Conservation (phyloP, 2,113 vertebrate genomes). For the Sturnira hondurensis region DNA sequence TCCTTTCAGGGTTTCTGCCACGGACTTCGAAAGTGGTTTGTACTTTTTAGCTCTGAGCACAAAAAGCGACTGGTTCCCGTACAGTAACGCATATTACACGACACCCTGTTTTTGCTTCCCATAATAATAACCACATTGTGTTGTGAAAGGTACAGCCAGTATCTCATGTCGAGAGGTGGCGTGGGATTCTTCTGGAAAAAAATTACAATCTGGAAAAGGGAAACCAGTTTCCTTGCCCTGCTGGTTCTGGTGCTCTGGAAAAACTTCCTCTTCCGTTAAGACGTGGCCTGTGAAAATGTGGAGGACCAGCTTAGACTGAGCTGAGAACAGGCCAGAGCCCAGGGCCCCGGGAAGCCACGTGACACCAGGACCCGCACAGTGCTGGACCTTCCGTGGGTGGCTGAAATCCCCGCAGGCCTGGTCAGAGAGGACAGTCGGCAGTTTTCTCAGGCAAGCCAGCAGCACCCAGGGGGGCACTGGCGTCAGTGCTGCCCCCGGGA, state of each 20-base stretch:
- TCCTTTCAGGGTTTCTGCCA: neutral
- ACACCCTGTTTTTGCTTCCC: neutral
- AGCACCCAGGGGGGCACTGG: neutral
- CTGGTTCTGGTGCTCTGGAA: neutral
- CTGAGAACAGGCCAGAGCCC: neutral
- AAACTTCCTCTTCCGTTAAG: neutral
- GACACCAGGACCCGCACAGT: rapidly evolving
- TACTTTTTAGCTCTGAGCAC: neutral
- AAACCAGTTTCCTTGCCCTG: neutral
- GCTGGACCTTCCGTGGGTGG: neutral
- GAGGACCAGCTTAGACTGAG: neutral
- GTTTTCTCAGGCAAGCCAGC: neutral
- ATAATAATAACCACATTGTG: neutral
- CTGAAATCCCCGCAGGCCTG: neutral
- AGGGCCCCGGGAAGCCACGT: neutral
- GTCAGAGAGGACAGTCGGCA: neutral
- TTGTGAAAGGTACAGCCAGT: neutral
- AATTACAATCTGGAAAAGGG: neutral
- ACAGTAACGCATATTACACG: neutral
- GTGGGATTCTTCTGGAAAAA: neutral
- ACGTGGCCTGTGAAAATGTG: neutral
- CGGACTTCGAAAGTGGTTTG: neutral
- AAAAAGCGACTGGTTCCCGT: neutral
- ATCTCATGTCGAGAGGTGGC: neutral
- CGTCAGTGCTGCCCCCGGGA: rapidly evolving